Evolutionary conservation across 1,140 invertebrate species (phyloP), one percentile per base, ranked within the genome.

Genomic region (Drosophila yakuba): DNA sequence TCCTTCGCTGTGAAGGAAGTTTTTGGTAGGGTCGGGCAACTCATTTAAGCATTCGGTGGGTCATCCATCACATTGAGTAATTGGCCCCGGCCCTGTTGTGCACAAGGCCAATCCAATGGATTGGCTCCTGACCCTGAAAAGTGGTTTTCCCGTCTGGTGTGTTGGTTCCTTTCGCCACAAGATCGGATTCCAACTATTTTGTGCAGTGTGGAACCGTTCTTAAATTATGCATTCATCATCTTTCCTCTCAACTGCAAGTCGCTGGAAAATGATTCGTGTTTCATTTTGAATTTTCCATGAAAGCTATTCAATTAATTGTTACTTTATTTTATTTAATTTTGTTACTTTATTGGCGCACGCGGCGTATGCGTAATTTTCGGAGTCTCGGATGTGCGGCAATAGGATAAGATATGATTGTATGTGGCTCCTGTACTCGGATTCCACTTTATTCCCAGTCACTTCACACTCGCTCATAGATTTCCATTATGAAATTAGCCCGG

Each of bases 11-110:
- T 32, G 25, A 17, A 32, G 32, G 23, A 12, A 4, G 43, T 23
- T 36, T 38, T 28, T 8, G 52, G 41, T 41, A 17, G 57, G 50
- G 58, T 41, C 28, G 57, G 50, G 58, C 48, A 52, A 23, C 67
- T 68, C 63, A 71, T 47, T 69, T 74, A 32, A 17, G 39, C 69
- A 57, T 44, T 63, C 38, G 38, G 10, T 32, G 50, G 35, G 17
- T 64, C 72, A 64, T 74, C 55, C 72, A 44, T 74, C 59, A 74
- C 61, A 64, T 63, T 74, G 58, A 74, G 72, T 64, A 74, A 74
- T 74, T 74, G 69, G 69, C 50, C 58, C 52, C n/a, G 25, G 6
- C 43, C 71, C 67, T 56, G 71, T 61, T 61, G 71, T 71, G 15
- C 71, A 73, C 66, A 41, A 72, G 71, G 71, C 69, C 62, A 43